Evolutionary conservation across 2,113 vertebrate genomes (phyloP).

Genomic region (Perca flavescens): DNA sequence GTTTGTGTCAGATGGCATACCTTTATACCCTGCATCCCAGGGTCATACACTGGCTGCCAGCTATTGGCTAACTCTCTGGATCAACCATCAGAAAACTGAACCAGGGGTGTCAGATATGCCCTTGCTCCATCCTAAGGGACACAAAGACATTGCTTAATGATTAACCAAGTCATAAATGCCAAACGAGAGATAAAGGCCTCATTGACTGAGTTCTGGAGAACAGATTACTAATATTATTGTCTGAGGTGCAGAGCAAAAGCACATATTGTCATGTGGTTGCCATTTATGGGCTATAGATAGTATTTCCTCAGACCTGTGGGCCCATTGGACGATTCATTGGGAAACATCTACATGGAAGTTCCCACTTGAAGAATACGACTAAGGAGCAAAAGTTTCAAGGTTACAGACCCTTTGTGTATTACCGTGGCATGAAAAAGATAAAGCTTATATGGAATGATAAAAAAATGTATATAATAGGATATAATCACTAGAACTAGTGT

Average conservation of each 20-base stretch:
- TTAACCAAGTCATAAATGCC: constrained; percentile 86
- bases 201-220: constrained; percentile 66
- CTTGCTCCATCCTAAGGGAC: constrained; percentile 81
- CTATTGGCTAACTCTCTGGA: constrained; percentile 78
- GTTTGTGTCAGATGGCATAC: constrained; percentile 31
- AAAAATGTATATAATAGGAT: constrained; percentile 12
- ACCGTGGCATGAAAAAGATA: constrained; percentile 1
- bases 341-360: constrained; percentile 35
- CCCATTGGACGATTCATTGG: constrained; percentile 47
- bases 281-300: constrained; percentile 67
- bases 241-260: constrained; percentile 64
- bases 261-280: constrained; percentile 69
- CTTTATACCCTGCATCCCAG: constrained; percentile 77
- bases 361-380: background rate
- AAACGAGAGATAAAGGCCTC: constrained; percentile 76
- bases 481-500: background rate
- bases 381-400: constrained; percentile 61
- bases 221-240: constrained; percentile 83
- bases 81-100: constrained; percentile 74
- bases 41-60: constrained; percentile 50
- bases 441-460: background rate
- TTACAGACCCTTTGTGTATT: constrained; percentile 18
- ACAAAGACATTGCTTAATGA: constrained; percentile 83
- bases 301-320: constrained; percentile 53
- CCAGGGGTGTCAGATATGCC: constrained; percentile 79